Percentiles rank a stretch among this genome's conserved stretches.
These are phyloP conservation scores for Dolichallabes microphthalmus DNA, from an alignment of 2,113 vertebrate genomes.

Conservation along the genomic window DNA sequence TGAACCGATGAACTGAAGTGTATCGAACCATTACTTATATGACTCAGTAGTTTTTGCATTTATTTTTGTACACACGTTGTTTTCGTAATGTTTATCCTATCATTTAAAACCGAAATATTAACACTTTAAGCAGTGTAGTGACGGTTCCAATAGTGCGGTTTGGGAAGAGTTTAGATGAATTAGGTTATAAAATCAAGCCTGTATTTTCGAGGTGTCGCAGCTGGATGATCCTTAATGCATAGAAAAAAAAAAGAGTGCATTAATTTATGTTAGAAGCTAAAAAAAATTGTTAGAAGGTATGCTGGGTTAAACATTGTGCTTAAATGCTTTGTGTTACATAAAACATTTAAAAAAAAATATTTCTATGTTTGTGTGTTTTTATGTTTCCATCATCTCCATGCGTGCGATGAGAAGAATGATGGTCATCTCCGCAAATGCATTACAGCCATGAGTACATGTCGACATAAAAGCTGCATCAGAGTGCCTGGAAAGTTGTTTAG, in stretches of 20 bases:
- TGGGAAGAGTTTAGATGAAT: neutral
- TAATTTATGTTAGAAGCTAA: neutral
- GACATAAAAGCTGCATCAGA: neutral
- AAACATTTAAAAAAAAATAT: too few species aligned
- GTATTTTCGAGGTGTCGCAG: neutral
- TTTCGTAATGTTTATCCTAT: neutral
- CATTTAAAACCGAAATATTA: neutral
- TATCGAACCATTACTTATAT: neutral
- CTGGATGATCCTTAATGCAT: neutral
- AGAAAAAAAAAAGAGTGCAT: too few species aligned
- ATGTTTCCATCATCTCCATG: slow-evolving; percentile 53
- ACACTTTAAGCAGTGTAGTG: neutral
- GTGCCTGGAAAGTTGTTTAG: slow-evolving; percentile 45
- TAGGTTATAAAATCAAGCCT: neutral
- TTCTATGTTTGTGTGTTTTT: too few species aligned
- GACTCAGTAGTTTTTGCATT: neutral
- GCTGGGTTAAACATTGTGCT: neutral
- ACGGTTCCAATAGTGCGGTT: neutral
- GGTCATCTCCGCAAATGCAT: neutral
- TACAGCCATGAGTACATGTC: neutral
- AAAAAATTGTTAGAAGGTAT: neutral
- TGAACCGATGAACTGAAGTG: neutral
- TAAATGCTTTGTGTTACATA: slow-evolving; percentile 3
- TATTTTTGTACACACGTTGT: neutral
- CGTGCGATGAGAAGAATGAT: neutral